phyloP scores from a whole-genome alignment of 2,888 invertebrate genomes.

The Corythucha ciliata region DNA sequence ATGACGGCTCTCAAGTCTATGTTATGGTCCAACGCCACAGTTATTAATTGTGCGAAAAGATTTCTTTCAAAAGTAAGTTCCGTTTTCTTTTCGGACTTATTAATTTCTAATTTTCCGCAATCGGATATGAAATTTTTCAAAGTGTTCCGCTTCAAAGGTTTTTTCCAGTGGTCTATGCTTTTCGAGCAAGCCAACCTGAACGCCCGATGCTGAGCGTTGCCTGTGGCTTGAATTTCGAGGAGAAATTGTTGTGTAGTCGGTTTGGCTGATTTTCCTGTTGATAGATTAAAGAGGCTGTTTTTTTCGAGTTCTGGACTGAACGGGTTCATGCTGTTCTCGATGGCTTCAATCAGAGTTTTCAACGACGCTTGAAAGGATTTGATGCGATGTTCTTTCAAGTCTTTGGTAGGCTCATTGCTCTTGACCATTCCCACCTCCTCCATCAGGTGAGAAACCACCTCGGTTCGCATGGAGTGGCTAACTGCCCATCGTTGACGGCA shows the following conservation, averaged over 20 bases:
- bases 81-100: too few relatives aligned
- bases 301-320: neutral
- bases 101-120: too few relatives aligned
- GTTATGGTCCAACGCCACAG: too few relatives aligned
- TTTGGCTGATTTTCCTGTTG: neutral
- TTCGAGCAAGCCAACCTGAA: too few relatives aligned
- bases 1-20: too few relatives aligned
- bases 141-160: too few relatives aligned
- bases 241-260: neutral
- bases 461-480: slow-evolving; percentile 34
- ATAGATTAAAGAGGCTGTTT: slow-evolving; percentile 1
- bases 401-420: slow-evolving; percentile 36
- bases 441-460: slow-evolving; percentile 34
- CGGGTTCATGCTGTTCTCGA: slow-evolving; percentile 22
- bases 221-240: neutral
- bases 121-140: too few relatives aligned
- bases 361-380: slow-evolving; percentile 25
- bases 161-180: too few relatives aligned
- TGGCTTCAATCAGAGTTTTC: slow-evolving; percentile 11
- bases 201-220: too few relatives aligned
- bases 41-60: too few relatives aligned
- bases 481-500: slow-evolving; percentile 36
- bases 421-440: slow-evolving; percentile 30
- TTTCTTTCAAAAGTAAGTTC: too few relatives aligned
- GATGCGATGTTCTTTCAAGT: slow-evolving; percentile 32